Evolutionary conservation across 1,140 invertebrate genomes (phyloP).

Genomic region (Heliconius nattereri): DNA sequence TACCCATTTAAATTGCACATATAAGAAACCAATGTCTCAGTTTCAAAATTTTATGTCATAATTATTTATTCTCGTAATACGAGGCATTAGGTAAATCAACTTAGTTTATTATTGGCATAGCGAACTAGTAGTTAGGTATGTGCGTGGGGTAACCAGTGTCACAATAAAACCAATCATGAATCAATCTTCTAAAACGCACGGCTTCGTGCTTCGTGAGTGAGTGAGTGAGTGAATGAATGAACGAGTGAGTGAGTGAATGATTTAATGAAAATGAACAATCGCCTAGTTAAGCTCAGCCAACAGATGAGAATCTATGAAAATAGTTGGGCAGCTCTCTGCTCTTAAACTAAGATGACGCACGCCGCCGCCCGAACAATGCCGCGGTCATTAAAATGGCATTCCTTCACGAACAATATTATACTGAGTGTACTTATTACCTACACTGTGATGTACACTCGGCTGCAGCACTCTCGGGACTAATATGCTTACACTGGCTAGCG

Average conservation of each 20-base stretch:
- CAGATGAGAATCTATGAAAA: conserved; percentile 39
- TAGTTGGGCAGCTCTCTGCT: conserved; percentile 41
- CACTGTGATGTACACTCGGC: conserved; percentile 19
- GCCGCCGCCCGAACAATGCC: conserved; percentile 48
- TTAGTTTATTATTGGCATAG: not conserved
- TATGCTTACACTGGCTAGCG: conserved; percentile 16
- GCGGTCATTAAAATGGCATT: conserved; percentile 58
- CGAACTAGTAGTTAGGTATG: not conserved
- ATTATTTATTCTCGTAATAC: not conserved
- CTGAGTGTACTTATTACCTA: conserved; percentile 19
- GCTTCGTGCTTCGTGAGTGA: not conserved
- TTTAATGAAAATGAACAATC: conserved; percentile 35
- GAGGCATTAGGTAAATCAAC: not conserved
- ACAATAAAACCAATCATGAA: conserved; percentile 41
- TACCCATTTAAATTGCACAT: not conserved
- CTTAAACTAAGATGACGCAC: conserved; percentile 47
- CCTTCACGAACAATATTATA: conserved; percentile 55
- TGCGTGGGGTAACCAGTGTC: conserved; percentile 20
- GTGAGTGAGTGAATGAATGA: conserved; percentile 1
- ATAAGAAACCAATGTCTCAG: not conserved
- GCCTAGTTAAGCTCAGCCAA: conserved; percentile 35
- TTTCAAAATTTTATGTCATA: not conserved
- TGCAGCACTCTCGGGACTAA: conserved; percentile 11
- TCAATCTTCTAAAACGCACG: conserved; percentile 30
- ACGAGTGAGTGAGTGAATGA: conserved; percentile 10